Percentiles rank a stretch among this genome's conserved stretches.
Evolutionary conservation across 2,113 vertebrate species (phyloP).

Genomic region (Bubo blakistoni): DNA sequence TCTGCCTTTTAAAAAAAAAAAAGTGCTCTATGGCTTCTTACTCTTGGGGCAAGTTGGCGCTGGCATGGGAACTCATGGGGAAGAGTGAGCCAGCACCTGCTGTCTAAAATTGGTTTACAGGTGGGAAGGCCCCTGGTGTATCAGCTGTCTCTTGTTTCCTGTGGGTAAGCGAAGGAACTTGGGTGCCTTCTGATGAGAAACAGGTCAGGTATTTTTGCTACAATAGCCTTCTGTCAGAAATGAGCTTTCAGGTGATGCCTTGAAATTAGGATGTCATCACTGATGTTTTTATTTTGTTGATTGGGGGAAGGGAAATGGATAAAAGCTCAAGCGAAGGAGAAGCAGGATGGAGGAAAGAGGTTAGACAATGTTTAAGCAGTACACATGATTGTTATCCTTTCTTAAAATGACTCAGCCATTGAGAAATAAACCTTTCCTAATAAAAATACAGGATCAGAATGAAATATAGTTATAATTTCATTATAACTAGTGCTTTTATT

Average conservation of each 20-base stretch:
- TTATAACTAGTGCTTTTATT: background rate
- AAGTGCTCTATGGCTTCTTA: background rate
- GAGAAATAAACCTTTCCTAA: background rate
- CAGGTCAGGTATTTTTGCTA: background rate
- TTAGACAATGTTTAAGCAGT: background rate
- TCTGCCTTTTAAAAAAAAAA: background rate
- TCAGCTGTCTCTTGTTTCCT: background rate
- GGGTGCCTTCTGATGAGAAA: background rate
- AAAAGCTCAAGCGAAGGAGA: background rate
- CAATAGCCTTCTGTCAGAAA: background rate
- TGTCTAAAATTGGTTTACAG: background rate
- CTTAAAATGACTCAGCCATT: background rate
- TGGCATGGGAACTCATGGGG: background rate
- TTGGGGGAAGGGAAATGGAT: background rate
- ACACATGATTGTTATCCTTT: background rate
- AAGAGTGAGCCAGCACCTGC: background rate
- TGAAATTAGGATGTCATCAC: slow-evolving; percentile 25
- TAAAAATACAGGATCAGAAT: background rate
- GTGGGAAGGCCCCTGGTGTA: background rate
- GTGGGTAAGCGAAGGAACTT: background rate
- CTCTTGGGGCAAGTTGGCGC: background rate
- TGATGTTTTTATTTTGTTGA: slow-evolving; percentile 17
- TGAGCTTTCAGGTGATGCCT: background rate
- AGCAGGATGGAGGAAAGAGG: background rate
- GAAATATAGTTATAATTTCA: background rate